These are phyloP conservation scores for Paramormyrops hopkinsi DNA, from an alignment of 2,797 vertebrate species.

Conservation along the genomic window DNA sequence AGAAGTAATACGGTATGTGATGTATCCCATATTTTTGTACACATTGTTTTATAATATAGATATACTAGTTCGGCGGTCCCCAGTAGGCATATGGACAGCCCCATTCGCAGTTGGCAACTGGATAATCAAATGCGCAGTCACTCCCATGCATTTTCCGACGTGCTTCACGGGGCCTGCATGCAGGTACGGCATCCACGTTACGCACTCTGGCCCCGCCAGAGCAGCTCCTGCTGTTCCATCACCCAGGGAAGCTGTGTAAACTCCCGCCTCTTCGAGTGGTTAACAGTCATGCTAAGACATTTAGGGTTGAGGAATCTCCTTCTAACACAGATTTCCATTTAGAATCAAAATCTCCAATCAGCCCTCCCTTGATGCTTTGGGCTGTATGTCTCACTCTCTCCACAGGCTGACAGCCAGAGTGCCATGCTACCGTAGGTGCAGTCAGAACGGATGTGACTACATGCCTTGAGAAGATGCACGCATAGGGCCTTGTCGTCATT, in stretches of 20 bases:
- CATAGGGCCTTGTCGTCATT: not conserved
- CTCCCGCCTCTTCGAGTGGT: not conserved
- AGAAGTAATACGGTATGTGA: not conserved
- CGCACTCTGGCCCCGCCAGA: not conserved
- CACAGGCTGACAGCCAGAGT: not conserved
- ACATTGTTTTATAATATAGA: not conserved
- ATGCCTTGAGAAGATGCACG: not conserved
- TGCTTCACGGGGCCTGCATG: not conserved
- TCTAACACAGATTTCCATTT: not conserved
- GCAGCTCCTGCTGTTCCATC: not conserved
- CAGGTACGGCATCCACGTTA: not conserved
- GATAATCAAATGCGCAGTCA: not conserved
- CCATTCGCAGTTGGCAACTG: not conserved
- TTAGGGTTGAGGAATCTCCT: not conserved
- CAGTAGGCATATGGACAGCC: not conserved
- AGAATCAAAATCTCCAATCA: not conserved
- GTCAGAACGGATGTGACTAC: not conserved
- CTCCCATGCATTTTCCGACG: not conserved
- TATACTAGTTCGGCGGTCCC: not conserved
- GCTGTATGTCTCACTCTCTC: not conserved
- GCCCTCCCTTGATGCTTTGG: not conserved
- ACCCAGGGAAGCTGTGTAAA: not conserved
- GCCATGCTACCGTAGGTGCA: not conserved
- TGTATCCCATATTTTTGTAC: not conserved
- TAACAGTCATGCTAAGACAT: not conserved